phyloP scores from a whole-genome alignment of 1,140 invertebrate genomes.

The Achatina immaculata region DNA sequence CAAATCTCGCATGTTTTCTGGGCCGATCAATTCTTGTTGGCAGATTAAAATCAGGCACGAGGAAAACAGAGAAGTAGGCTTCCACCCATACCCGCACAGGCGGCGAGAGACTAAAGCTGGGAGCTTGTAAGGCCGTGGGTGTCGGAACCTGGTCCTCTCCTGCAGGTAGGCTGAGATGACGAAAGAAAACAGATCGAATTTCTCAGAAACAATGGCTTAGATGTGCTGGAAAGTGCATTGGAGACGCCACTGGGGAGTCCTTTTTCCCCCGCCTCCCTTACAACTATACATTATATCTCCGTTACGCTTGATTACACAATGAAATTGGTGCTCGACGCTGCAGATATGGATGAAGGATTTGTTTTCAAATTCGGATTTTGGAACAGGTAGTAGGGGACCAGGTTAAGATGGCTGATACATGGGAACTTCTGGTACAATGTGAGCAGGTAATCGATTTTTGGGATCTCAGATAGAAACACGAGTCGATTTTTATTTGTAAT shows the following conservation, averaged over 20 bases:
- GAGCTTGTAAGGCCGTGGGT: neutral
- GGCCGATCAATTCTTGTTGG: constrained; percentile 1
- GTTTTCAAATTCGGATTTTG: too few relatives aligned
- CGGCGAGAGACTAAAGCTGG: neutral
- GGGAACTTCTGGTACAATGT: too few relatives aligned
- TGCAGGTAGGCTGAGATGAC: neutral
- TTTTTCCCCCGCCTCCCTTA: neutral
- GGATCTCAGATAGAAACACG: too few relatives aligned
- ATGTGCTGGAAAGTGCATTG: neutral
- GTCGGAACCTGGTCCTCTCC: neutral
- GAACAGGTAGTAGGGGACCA: too few relatives aligned
- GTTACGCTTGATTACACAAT: neutral
- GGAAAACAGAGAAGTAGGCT: neutral
- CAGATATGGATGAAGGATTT: too few relatives aligned
- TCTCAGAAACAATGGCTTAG: neutral
- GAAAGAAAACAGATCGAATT: constrained; percentile 12
- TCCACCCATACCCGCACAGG: neutral
- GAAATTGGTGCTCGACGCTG: neutral
- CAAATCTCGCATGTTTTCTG: neutral
- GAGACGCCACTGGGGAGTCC: neutral
- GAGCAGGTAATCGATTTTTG: too few relatives aligned
- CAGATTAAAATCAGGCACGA: neutral
- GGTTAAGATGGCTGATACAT: too few relatives aligned
- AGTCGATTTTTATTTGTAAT: too few relatives aligned
- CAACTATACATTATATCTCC: neutral